A percentile compares a stretch with the other conserved stretches of the same genome.
Conservation (phyloP, 2,113 vertebrate genomes). For the Mus musculus region GRCm39 chr6:137271001-137271500, state of each 20-base stretch:
- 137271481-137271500: neutral
- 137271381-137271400: neutral
- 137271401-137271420: neutral
- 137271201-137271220: neutral
- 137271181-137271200: neutral
- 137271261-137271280: neutral
- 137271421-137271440: constrained; percentile 25
- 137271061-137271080: neutral
- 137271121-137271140: neutral
- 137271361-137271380: neutral
- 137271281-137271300: neutral
- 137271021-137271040: too few species aligned
- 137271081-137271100: neutral
- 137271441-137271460: constrained; percentile 9
- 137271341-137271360: neutral
- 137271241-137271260: too few species aligned
- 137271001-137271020: neutral
- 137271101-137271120: neutral
- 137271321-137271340: neutral
- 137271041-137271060: neutral
- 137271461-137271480: neutral
- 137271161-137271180: too few species aligned
- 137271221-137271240: neutral
- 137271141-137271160: neutral
- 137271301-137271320: neutral